phyloP scores from a whole-genome alignment of 2,888 invertebrate species.

The Vannuccia rotundouncinata region DNA sequence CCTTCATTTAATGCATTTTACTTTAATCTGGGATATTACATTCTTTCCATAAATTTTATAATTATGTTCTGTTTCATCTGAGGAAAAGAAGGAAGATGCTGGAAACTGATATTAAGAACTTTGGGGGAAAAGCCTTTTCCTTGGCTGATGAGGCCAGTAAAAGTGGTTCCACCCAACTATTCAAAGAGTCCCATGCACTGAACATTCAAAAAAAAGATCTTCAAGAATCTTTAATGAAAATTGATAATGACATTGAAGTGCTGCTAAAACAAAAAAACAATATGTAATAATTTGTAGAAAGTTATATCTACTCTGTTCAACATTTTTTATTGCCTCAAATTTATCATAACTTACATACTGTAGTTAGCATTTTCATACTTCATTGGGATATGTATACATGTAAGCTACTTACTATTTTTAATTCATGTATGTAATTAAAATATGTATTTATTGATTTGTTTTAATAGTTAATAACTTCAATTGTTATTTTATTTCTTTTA shows the following conservation, averaged over 20 bases:
- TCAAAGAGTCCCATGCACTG: background rate
- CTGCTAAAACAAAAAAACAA: constrained; percentile 23
- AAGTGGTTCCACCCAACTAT: background rate
- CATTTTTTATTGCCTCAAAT: constrained; percentile 26
- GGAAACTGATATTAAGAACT: background rate
- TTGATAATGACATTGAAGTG: constrained; percentile 24
- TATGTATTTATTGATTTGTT: constrained; percentile 26
- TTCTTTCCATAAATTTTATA: constrained; percentile 23
- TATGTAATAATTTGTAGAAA: constrained; percentile 26
- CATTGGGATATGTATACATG: constrained; percentile 19
- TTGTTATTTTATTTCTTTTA: constrained; percentile 26
- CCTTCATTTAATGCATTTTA: constrained; percentile 16
- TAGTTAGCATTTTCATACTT: constrained; percentile 21
- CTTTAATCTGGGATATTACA: constrained; percentile 17
- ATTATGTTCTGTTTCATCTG: too few relatives aligned
- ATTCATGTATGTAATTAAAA: constrained; percentile 26
- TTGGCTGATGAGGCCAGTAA: background rate
- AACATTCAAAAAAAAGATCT: constrained; percentile 16
- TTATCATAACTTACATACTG: constrained; percentile 26
- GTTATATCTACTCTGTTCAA: constrained; percentile 24
- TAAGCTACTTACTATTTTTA: constrained; percentile 26
- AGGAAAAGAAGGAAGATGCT: background rate
- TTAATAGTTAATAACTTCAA: constrained; percentile 26
- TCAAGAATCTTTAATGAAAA: constrained; percentile 20
- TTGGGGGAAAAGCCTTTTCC: background rate